phyloP scores from a whole-genome alignment of 2,113 vertebrate species.

The Coreoperca whiteheadi region DNA sequence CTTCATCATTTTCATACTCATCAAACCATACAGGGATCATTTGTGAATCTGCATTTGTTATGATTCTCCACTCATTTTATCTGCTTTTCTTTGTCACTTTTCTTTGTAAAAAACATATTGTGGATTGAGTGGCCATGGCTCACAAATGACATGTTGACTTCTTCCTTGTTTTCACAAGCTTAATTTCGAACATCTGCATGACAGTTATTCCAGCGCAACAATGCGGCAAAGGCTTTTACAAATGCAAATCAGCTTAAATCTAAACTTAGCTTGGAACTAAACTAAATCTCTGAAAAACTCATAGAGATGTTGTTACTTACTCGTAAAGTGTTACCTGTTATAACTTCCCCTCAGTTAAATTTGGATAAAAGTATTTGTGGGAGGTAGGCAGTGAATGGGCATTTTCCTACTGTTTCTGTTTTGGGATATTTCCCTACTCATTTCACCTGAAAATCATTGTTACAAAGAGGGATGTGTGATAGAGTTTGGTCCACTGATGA shows the following conservation, averaged over 20 bases:
- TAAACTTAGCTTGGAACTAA: background rate
- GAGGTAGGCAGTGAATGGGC: background rate
- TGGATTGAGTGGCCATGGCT: background rate
- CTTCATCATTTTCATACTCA: background rate
- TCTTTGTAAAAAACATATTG: background rate
- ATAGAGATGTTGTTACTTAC: background rate
- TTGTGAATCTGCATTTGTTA: background rate
- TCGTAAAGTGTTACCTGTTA: background rate
- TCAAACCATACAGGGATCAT: background rate
- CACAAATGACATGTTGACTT: background rate
- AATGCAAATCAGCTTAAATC: constrained; percentile 33
- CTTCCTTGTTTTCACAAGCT: constrained; percentile 6
- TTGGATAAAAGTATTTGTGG: background rate
- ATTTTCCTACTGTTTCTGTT: background rate
- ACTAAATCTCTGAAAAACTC: constrained; percentile 6
- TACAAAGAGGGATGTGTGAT: background rate
- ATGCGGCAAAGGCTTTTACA: background rate
- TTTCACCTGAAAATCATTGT: background rate
- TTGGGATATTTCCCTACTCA: constrained; percentile 1
- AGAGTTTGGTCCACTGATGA: constrained; percentile 6
- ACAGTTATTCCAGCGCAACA: constrained; percentile 15
- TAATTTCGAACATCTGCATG: constrained; percentile 27
- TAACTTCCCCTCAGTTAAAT: background rate
- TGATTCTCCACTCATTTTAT: background rate
- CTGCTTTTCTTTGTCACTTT: background rate